These are phyloP conservation scores for Pygocentrus nattereri DNA, from an alignment of 2,797 vertebrate genomes.

Conservation along the genomic window DNA sequence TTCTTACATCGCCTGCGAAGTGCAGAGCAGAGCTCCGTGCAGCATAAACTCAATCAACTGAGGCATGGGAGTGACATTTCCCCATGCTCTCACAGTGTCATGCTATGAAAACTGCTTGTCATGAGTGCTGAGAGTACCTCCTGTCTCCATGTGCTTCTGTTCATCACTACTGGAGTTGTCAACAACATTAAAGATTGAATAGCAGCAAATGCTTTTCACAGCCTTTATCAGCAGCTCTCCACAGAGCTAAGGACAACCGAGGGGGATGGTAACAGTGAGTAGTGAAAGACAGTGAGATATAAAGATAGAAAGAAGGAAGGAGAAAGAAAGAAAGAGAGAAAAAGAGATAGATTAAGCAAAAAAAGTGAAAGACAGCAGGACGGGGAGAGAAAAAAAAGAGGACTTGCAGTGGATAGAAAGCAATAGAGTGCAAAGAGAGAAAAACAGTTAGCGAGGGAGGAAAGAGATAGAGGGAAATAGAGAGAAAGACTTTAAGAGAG, in stretches of 20 bases:
- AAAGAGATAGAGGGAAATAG: not conserved
- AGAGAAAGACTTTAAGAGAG: not conserved
- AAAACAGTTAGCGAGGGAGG: too few species aligned
- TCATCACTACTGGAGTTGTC: slow-evolving; percentile 60
- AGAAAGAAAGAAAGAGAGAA: slow-evolving; percentile 31
- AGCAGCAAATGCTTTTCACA: slow-evolving; percentile 59
- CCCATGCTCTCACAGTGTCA: slow-evolving; percentile 14
- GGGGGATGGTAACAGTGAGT: slow-evolving; percentile 26
- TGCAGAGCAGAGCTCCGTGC: slow-evolving; percentile 4
- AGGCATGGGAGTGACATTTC: slow-evolving; percentile 4
- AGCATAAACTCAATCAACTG: slow-evolving; percentile 16
- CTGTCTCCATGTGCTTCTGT: slow-evolving; percentile 50
- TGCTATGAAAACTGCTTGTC: slow-evolving; percentile 44
- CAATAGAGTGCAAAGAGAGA: not conserved
- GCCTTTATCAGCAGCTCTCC: slow-evolving; percentile 38
- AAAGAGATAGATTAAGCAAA: slow-evolving; percentile 17
- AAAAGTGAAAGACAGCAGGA: slow-evolving; percentile 13
- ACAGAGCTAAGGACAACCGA: slow-evolving; percentile 11
- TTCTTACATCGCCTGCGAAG: not conserved
- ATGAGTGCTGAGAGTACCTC: slow-evolving; percentile 32
- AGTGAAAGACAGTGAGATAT: not conserved
- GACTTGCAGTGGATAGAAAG: slow-evolving; percentile 27
- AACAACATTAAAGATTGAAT: slow-evolving; percentile 68
- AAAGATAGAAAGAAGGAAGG: not conserved
- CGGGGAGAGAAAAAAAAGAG: not conserved